Percentiles rank a stretch among this genome's conserved stretches.
phyloP scores from a whole-genome alignment of 2,888 invertebrate genomes.

The Archips crataeganus region DNA sequence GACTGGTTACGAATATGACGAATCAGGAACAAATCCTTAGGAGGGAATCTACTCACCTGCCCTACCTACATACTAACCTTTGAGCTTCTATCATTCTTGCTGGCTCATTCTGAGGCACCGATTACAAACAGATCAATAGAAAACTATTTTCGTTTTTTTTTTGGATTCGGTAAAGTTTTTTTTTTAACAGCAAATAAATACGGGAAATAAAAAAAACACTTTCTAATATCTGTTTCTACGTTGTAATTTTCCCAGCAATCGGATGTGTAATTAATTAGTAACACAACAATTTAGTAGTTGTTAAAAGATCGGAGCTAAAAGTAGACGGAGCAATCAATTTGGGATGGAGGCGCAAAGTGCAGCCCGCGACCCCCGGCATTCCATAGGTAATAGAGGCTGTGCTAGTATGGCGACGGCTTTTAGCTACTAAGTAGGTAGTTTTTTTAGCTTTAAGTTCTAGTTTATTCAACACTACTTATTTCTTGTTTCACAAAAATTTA shows the following conservation, averaged over 20 bases:
- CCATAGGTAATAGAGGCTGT: slow-evolving; percentile 60
- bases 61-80: no score
- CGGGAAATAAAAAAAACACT: not conserved
- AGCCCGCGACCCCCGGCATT: slow-evolving; percentile 66
- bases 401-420: slow-evolving; percentile 55
- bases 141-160: no score
- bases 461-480: no score
- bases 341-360: slow-evolving; percentile 71
- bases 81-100: no score
- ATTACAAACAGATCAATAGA: no score
- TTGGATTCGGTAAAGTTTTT: no score
- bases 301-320: slow-evolving; percentile 64
- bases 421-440: not conserved
- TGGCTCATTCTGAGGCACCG: no score
- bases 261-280: slow-evolving; percentile 61
- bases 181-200: not conserved
- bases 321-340: slow-evolving; percentile 70
- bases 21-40: no score
- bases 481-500: no score
- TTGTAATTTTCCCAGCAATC: slow-evolving; percentile 47
- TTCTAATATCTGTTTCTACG: not conserved
- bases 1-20: no score
- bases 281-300: slow-evolving; percentile 64
- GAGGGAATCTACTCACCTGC: no score
- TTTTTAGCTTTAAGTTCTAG: no score